Base-by-base conservation (phyloP, 2,113 vertebrate genomes). In the Tautogolabrus adspersus region DNA sequence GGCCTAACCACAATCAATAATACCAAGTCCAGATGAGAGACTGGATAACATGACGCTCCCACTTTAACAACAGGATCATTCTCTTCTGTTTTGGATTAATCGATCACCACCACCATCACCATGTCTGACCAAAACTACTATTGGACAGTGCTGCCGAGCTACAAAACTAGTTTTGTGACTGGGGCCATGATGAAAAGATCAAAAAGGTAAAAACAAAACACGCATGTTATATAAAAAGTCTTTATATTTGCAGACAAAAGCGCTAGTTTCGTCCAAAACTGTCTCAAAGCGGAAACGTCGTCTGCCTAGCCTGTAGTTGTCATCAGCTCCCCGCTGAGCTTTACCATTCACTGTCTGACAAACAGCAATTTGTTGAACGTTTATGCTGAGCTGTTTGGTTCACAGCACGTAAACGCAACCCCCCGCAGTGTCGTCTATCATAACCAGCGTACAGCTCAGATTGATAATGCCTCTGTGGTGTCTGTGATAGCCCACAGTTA, bases 61-160 rank as follows among this genome's bases (percentile, higher is more conserved):
- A 7, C 38, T 78, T 3, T 83, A 66, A 71, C 52, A 1, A 51
- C 3, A 77, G 19, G 26, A 73, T 13, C 21, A 0, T 72, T 82
- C 16, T 75, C 62, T 26, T 57, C 55, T 59, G 56, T 22, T 21
- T 64, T 51, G 71, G 72, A 59, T 81, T 80, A 26, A 57, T 66
- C 85, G 12, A 54, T 56, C 26, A 26, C 26, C 70, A 26, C 15
- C 61, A 73, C 56, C 77, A 16, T 57, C 81, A 89, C 21, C 87
- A 97, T 97, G 96, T 96, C 96, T 9, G 96, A 97, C 80, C 96
- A 95, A 49, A 96, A 95, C 91, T 96, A 94, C 90, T 96, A 95
- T 75, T 97, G 96, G 96, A 96, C 95, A 64, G 96, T 95, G 23
- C 87, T 95, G 79, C 95, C 95, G 21, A 96, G 95, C 81, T 95